Percentiles rank a stretch among this genome's conserved stretches.
Conservation (phyloP, 2,797 vertebrate genomes). For the Mormyrus hasselquistii region DNA sequence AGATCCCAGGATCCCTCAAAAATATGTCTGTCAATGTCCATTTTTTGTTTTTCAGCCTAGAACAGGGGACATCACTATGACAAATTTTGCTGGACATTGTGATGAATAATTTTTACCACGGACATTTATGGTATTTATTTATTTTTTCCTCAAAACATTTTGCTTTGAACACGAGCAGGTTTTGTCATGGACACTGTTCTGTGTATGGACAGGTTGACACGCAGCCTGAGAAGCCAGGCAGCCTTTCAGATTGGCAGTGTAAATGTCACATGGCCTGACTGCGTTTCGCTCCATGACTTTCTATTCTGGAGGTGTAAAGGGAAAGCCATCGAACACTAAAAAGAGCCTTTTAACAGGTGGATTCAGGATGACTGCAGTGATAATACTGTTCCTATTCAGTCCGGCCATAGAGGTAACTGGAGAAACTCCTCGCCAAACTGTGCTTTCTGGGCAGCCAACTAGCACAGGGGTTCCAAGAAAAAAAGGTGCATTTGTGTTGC, state of each 20-base stretch:
- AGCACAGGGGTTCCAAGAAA: slow-evolving; percentile 46
- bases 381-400: slow-evolving; percentile 61
- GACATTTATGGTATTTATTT: not conserved
- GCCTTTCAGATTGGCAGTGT: not conserved
- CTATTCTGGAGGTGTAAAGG: not conserved
- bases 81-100: not conserved
- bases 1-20: not conserved
- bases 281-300: not conserved
- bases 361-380: slow-evolving; percentile 40
- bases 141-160: not conserved
- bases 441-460: slow-evolving; percentile 65
- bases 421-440: slow-evolving; percentile 54
- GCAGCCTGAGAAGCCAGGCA: not conserved
- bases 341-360: slow-evolving; percentile 25
- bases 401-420: slow-evolving; percentile 52
- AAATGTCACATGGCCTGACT: not conserved
- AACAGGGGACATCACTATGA: not conserved
- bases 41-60: not conserved
- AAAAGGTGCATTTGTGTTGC: slow-evolving; percentile 56
- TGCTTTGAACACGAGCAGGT: not conserved
- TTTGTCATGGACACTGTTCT: not conserved
- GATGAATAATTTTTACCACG: not conserved
- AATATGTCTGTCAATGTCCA: not conserved
- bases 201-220: not conserved
- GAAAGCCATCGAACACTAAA: slow-evolving; percentile 13